Evolutionary conservation across 2,113 vertebrate genomes (phyloP).

Genomic region (Siniperca knerii): DNA sequence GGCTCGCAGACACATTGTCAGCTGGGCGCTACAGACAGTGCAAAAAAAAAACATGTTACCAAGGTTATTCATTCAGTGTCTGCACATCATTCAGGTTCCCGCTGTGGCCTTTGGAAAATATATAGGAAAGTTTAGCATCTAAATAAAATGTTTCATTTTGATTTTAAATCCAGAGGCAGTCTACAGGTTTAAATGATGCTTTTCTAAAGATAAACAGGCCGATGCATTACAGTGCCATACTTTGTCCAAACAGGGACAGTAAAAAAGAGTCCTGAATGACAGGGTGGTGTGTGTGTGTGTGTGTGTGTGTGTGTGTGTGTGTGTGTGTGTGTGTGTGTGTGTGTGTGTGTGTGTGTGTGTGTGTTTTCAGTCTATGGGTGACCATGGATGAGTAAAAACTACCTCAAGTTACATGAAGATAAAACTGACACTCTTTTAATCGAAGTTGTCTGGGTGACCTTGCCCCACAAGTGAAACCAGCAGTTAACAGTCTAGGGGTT

Average conservation of each 20-base stretch:
- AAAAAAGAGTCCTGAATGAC: background rate
- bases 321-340: background rate
- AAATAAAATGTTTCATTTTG: background rate
- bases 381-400: too few relatives aligned
- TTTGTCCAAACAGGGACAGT: background rate
- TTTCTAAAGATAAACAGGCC: background rate
- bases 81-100: background rate
- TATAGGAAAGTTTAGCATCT: background rate
- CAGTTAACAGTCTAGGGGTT: too few relatives aligned
- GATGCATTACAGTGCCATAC: background rate
- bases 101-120: background rate
- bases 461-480: too few relatives aligned
- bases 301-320: background rate
- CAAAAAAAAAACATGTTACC: background rate
- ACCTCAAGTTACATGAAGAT: too few relatives aligned
- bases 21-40: conserved; percentile 86
- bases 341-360: background rate
- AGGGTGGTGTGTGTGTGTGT: background rate
- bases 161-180: background rate
- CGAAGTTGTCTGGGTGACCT: too few relatives aligned
- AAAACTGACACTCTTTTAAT: too few relatives aligned
- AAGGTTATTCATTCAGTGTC: background rate
- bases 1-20: conserved; percentile 94
- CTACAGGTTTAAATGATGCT: background rate
- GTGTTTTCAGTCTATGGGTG: too few relatives aligned